Conservation (phyloP, 2,888 invertebrate species). For the Teleiodes luculella region DNA sequence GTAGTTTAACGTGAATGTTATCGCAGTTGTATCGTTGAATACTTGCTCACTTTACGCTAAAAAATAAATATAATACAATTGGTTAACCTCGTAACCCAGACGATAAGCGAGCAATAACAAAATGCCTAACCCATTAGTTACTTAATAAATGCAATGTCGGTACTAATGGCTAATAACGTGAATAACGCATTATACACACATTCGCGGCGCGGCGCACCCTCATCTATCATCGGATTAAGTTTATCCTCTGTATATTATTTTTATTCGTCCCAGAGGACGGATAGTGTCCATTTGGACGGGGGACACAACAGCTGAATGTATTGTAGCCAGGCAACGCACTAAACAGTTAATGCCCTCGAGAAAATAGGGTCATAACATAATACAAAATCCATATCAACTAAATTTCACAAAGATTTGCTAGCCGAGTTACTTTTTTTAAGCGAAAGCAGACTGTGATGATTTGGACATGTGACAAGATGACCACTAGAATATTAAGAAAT, state of each 20-base stretch:
- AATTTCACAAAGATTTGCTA: too few relatives aligned
- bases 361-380: too few relatives aligned
- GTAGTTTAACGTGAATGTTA: not conserved
- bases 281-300: slow-evolving; percentile 48
- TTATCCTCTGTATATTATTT: slow-evolving; percentile 63
- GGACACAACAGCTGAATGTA: slow-evolving; percentile 23
- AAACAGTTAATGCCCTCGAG: too few relatives aligned
- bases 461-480: too few relatives aligned
- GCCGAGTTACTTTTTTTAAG: too few relatives aligned
- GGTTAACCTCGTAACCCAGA: not conserved
- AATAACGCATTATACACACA: slow-evolving; percentile 7
- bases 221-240: slow-evolving; percentile 64
- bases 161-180: slow-evolving; percentile 19
- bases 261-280: slow-evolving; percentile 55
- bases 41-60: not conserved
- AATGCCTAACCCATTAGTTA: not conserved
- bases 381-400: too few relatives aligned
- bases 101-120: not conserved
- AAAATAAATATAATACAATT: not conserved
- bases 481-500: too few relatives aligned
- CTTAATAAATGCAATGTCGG: not conserved
- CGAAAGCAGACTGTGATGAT: too few relatives aligned
- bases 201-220: slow-evolving; percentile 30
- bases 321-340: too few relatives aligned
- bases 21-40: not conserved